These are phyloP conservation scores for Cephalopachus bancanus DNA, from an alignment of 2,797 vertebrate species.

Conservation along the genomic window DNA sequence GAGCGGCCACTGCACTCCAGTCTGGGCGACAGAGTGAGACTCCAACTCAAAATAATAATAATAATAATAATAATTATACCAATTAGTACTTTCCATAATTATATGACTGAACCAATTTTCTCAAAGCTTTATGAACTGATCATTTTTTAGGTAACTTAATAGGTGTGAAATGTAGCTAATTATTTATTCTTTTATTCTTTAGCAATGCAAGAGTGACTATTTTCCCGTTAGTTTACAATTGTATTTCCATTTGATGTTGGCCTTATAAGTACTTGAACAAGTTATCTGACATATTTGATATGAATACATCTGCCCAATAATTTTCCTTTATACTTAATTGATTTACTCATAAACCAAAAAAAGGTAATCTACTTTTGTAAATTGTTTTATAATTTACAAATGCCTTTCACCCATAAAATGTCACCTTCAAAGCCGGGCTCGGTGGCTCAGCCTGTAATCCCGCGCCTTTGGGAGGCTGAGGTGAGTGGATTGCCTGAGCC, in stretches of 20 bases:
- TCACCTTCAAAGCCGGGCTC: conserved; percentile 19
- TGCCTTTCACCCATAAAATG: not conserved
- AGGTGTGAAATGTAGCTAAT: not conserved
- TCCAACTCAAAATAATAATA: not conserved
- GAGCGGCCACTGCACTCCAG: too few species aligned
- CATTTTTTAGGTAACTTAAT: conserved; percentile 25
- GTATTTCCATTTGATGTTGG: not conserved
- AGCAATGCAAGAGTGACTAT: not conserved
- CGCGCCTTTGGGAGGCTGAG: too few species aligned
- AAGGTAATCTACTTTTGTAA: not conserved
- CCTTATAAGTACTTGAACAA: not conserved
- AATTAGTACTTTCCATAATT: not conserved
- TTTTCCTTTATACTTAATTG: not conserved
- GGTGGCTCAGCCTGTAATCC: too few species aligned
- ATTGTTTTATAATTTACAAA: conserved; percentile 39
- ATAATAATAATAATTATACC: not conserved
- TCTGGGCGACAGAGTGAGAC: too few species aligned
- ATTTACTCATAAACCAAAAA: conserved; percentile 48
- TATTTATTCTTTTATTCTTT: conserved; percentile 15
- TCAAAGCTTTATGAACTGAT: not conserved
- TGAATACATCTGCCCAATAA: conserved; percentile 24
- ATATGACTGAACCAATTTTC: not conserved
- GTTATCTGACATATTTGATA: not conserved
- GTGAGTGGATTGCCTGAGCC: too few species aligned
- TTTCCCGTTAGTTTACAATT: conserved; percentile 30